Conservation (phyloP, 37 sponge, comb jelly and placozoan species). For the Spongilla lacustris region DNA sequence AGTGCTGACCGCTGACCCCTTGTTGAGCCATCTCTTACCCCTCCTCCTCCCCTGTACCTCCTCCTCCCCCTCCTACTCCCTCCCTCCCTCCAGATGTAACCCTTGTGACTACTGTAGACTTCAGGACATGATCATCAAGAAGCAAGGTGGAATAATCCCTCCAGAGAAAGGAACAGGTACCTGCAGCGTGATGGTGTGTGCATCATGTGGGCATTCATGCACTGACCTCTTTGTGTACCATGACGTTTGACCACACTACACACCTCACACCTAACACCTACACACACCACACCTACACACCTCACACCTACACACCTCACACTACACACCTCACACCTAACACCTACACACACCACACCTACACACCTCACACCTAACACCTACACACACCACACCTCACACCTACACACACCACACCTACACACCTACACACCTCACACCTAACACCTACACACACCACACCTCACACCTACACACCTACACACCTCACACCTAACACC, state of each 20-base stretch:
- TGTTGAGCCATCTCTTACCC: neutral
- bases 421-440: neutral
- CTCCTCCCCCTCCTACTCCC: neutral
- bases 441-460: neutral
- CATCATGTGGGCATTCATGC: neutral
- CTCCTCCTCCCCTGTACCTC: neutral
- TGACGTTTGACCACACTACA: no score
- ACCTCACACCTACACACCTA: neutral
- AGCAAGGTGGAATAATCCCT: slow-evolving; percentile 32
- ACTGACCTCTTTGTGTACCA: neutral
- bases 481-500: neutral
- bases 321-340: no score
- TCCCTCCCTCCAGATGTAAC: slow-evolving; percentile 9
- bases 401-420: no score
- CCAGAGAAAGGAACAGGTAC: slow-evolving; percentile 61
- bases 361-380: no score
- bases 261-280: no score
- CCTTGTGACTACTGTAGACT: slow-evolving; percentile 42
- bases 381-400: no score
- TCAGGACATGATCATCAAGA: slow-evolving; percentile 58
- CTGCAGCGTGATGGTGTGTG: neutral
- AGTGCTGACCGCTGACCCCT: slow-evolving; percentile 1
- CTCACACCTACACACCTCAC: no score
- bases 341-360: no score
- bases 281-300: no score